Percentiles rank a stretch among this genome's conserved stretches.
phyloP scores from a whole-genome alignment of 2,888 invertebrate genomes.

The Diachrysia chrysitis region DNA sequence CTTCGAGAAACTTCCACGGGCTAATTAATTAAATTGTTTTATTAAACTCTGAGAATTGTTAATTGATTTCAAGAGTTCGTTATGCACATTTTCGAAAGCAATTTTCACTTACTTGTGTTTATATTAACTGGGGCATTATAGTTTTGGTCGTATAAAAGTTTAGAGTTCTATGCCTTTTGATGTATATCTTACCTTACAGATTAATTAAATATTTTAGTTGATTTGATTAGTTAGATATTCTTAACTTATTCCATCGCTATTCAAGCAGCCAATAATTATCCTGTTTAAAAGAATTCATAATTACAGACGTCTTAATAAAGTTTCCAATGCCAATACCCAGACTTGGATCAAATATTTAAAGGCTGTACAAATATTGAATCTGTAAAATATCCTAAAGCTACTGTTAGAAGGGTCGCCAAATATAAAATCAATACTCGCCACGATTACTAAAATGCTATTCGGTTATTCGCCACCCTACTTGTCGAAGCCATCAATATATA shows the following conservation, averaged over 20 bases:
- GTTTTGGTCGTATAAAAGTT: not conserved
- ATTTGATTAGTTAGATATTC: too few species aligned
- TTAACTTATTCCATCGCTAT: too few species aligned
- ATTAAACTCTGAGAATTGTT: slow-evolving; percentile 46
- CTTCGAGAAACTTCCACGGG: slow-evolving; percentile 45
- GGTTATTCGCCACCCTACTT: not conserved
- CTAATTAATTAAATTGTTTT: slow-evolving; percentile 60
- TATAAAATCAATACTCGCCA: slow-evolving; percentile 2
- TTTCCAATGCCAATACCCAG: not conserved
- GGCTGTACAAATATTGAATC: slow-evolving; percentile 6
- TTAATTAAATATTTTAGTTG: too few species aligned
- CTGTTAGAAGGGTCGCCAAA: not conserved
- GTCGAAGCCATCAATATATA: not conserved
- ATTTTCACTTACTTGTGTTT: slow-evolving; percentile 3
- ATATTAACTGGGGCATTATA: not conserved
- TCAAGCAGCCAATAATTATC: too few species aligned
- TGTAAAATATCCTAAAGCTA: not conserved
- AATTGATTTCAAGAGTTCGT: slow-evolving; percentile 51
- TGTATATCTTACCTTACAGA: too few species aligned
- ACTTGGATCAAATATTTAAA: not conserved
- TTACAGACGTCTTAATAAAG: not conserved
- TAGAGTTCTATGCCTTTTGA: not conserved
- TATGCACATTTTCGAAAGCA: slow-evolving; percentile 23
- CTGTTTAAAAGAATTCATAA: not conserved
- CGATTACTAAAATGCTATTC: not conserved